These are phyloP conservation scores for Crotalus tigris DNA, from an alignment of 2,113 vertebrate genomes.

Conservation along the genomic window DNA sequence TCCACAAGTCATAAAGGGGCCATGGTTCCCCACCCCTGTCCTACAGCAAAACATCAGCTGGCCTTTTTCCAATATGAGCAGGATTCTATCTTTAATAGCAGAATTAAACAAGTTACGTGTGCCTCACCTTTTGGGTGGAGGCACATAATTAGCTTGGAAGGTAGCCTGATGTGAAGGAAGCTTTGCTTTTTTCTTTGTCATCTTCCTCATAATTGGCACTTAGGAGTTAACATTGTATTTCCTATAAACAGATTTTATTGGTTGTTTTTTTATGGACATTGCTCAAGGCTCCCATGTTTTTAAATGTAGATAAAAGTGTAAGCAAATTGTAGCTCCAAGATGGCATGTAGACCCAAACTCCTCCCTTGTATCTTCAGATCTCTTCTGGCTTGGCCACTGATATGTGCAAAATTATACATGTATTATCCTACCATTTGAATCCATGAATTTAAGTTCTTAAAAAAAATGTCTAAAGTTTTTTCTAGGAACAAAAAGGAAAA, in stretches of 20 bases:
- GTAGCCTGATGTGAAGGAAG: background rate
- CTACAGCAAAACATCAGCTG: too few relatives aligned
- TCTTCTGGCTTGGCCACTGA: background rate
- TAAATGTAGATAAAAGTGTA: background rate
- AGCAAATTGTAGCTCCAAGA: background rate
- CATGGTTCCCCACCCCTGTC: too few relatives aligned
- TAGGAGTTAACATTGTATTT: background rate
- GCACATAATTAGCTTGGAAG: background rate
- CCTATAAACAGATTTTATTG: background rate
- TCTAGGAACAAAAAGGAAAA: background rate
- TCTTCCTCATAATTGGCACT: background rate
- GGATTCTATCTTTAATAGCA: background rate
- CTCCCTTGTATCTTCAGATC: background rate
- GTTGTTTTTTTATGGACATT: background rate
- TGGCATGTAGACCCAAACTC: background rate
- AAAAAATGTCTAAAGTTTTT: background rate
- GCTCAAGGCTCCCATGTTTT: background rate
- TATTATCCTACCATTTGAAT: background rate
- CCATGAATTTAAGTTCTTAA: background rate
- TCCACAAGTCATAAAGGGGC: background rate
- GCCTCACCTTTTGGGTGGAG: background rate
- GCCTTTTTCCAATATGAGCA: background rate
- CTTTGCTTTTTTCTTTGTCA: background rate
- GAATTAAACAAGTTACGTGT: background rate
- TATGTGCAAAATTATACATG: background rate